Conservation (phyloP, 1,140 invertebrate genomes). For the Kradibia gibbosae region DNA sequence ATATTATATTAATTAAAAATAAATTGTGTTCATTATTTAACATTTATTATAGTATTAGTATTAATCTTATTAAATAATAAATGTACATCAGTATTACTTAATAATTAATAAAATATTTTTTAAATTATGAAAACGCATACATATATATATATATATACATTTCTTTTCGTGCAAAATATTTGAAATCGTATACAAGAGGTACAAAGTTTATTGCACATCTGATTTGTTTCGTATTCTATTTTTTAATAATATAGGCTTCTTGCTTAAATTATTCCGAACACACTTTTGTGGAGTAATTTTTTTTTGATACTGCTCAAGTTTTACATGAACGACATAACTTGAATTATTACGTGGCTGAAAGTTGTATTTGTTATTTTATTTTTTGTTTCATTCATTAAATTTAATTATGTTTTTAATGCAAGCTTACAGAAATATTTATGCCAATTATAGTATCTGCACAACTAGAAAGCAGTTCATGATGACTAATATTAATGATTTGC, state of each 20-base stretch:
- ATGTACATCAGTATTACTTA: background rate
- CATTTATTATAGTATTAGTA: background rate
- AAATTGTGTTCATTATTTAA: background rate
- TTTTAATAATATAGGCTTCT: conserved; percentile 4
- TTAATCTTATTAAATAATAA: background rate
- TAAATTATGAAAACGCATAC: too few relatives aligned
- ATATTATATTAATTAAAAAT: background rate
- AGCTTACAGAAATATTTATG: conserved; percentile 33
- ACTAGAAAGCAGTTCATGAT: background rate
- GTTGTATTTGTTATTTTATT: background rate
- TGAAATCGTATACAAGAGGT: background rate
- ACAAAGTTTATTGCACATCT: background rate
- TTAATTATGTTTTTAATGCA: background rate
- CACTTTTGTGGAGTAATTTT: background rate
- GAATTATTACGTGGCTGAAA: conserved; percentile 9
- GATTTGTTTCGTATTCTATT: background rate
- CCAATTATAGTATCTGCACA: conserved; percentile 26
- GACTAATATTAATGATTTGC: conserved; percentile 46
- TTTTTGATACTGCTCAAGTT: conserved; percentile 7
- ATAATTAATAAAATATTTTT: background rate
- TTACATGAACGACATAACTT: conserved; percentile 20
- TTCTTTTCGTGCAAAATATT: too few relatives aligned
- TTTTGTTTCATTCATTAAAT: background rate
- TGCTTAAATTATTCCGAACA: background rate
- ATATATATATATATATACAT: too few relatives aligned